A percentile compares a stretch with the other conserved stretches of the same genome.
phyloP scores from a whole-genome alignment of 2,113 vertebrate species.

The Muntiacus muntjak region DNA sequence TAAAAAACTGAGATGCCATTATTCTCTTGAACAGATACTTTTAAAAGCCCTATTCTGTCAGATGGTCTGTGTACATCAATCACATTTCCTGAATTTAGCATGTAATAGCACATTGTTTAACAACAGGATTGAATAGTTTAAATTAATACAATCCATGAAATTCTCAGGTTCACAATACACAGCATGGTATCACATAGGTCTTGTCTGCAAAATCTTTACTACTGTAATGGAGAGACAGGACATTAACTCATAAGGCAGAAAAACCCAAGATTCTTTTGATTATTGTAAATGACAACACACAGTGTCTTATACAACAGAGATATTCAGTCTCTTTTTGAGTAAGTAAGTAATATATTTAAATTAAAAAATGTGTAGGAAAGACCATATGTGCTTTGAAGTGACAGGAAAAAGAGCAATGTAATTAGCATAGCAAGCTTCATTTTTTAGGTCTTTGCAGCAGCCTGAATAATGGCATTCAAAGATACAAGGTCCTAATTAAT shows the following conservation, averaged over 20 bases:
- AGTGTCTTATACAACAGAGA: not conserved
- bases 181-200: not conserved
- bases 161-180: not conserved
- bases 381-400: not conserved
- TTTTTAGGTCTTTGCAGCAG: not conserved
- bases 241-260: not conserved
- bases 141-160: not conserved
- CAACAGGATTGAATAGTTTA: not conserved
- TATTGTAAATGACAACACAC: not conserved
- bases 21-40: not conserved
- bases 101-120: not conserved
- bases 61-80: not conserved
- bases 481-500: not conserved
- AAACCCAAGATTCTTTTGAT: not conserved
- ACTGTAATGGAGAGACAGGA: not conserved
- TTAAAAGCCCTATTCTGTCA: not conserved
- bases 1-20: not conserved
- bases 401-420: not conserved
- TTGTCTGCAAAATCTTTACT: not conserved
- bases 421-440: not conserved
- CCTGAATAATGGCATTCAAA: not conserved
- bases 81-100: not conserved
- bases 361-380: not conserved
- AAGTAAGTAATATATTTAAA: conserved; percentile 30
- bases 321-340: not conserved